Evolutionary conservation across 2,797 vertebrate species (phyloP).

Genomic region (Ambastaia sidthimunki): DNA sequence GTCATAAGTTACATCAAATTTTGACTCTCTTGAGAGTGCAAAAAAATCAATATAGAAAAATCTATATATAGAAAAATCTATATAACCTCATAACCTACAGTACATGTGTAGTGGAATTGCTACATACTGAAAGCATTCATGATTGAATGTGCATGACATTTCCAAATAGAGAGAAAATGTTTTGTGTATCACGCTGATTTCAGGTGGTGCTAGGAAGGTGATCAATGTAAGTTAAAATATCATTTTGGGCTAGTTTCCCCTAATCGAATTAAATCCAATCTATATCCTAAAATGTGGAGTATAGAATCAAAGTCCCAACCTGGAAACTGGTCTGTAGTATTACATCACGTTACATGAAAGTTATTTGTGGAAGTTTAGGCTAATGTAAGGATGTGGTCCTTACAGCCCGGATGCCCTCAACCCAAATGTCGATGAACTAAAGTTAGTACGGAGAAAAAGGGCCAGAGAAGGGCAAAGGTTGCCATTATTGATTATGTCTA

Average conservation of each 20-base stretch:
- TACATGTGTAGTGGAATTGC: constrained; percentile 21
- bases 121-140: constrained; percentile 26
- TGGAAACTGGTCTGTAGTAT: constrained; percentile 33
- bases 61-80: constrained; percentile 39
- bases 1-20: constrained; percentile 32
- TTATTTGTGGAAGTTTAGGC: constrained; percentile 27
- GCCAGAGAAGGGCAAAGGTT: constrained; percentile 54
- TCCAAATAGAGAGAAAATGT: neutral
- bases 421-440: constrained; percentile 56
- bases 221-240: constrained; percentile 6
- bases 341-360: constrained; percentile 30
- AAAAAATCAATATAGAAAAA: neutral
- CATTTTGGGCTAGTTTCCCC: constrained; percentile 6
- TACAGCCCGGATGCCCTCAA: constrained; percentile 20
- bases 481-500: constrained; percentile 32
- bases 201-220: constrained; percentile 38
- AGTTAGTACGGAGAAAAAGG: constrained; percentile 34
- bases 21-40: constrained; percentile 25
- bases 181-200: constrained; percentile 23
- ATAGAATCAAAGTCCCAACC: neutral
- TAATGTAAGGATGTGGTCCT: constrained; percentile 23
- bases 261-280: neutral
- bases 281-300: neutral
- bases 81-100: constrained; percentile 41
- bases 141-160: neutral